phyloP scores from a whole-genome alignment of 2,113 vertebrate genomes.

The Aldabrachelys gigantea region DNA sequence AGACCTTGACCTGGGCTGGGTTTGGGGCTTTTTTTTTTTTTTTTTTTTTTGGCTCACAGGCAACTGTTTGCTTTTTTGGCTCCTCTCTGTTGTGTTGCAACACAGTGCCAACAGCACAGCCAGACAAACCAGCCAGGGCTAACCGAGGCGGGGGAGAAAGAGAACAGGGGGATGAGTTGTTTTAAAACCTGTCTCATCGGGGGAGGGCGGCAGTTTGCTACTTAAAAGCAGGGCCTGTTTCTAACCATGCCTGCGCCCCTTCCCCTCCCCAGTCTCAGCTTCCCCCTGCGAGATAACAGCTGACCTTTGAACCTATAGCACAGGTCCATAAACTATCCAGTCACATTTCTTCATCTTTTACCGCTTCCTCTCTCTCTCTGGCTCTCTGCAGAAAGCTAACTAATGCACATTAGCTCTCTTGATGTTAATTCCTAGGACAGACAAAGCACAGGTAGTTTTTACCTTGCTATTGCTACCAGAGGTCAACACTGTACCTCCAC shows the following conservation, averaged over 20 bases:
- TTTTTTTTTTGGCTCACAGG: neutral
- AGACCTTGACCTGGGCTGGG: slow-evolving; percentile 67
- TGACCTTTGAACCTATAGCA: neutral
- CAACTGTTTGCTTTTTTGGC: neutral
- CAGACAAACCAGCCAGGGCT: neutral
- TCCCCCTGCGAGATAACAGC: neutral
- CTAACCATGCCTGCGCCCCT: neutral
- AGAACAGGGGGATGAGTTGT: neutral
- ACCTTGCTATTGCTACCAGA: neutral
- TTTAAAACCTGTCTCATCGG: neutral
- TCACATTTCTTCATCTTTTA: neutral
- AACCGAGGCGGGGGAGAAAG: too few relatives aligned
- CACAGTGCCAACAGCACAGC: neutral
- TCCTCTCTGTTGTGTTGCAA: neutral
- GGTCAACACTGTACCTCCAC: neutral
- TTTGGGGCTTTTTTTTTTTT: slow-evolving; percentile 61
- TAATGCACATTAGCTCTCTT: neutral
- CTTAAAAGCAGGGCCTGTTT: slow-evolving; percentile 32
- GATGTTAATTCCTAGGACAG: neutral
- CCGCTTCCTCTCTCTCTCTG: neutral
- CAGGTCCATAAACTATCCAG: neutral
- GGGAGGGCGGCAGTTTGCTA: neutral
- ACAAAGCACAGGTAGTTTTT: neutral
- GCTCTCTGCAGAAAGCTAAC: neutral
- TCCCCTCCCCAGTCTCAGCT: neutral